Conservation (phyloP, 2,113 vertebrate genomes). For the Peromyscus maniculatus region DNA sequence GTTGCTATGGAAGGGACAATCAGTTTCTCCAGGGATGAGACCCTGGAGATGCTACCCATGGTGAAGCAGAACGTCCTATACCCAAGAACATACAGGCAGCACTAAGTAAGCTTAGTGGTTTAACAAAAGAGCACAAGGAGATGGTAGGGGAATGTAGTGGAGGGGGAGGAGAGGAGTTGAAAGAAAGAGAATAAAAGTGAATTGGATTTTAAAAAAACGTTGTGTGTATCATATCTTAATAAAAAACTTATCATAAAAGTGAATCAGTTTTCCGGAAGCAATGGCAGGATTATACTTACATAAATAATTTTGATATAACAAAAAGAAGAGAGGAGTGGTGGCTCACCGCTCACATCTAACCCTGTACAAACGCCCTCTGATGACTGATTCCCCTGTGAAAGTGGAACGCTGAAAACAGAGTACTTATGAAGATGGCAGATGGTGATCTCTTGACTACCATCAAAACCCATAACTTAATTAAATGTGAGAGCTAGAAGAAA, state of each 20-base stretch:
- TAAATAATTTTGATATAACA: background rate
- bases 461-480: background rate
- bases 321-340: background rate
- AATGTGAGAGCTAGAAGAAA: background rate
- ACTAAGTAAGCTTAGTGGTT: background rate
- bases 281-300: background rate
- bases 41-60: background rate
- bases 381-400: background rate
- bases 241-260: background rate
- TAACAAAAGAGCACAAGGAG: background rate
- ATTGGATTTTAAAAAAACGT: background rate
- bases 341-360: background rate
- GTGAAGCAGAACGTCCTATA: background rate
- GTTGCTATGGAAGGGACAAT: rapidly evolving
- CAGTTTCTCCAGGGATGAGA: background rate
- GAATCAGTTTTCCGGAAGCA: background rate
- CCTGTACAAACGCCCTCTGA: background rate
- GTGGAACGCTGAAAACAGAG: background rate
- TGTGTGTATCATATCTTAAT: background rate
- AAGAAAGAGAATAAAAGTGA: background rate
- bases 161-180: background rate
- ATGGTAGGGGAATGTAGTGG: too few species aligned
- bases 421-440: background rate
- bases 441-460: background rate
- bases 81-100: background rate